Base-by-base conservation (phyloP, 2,888 invertebrate genomes). In the Diploptera punctata region DNA sequence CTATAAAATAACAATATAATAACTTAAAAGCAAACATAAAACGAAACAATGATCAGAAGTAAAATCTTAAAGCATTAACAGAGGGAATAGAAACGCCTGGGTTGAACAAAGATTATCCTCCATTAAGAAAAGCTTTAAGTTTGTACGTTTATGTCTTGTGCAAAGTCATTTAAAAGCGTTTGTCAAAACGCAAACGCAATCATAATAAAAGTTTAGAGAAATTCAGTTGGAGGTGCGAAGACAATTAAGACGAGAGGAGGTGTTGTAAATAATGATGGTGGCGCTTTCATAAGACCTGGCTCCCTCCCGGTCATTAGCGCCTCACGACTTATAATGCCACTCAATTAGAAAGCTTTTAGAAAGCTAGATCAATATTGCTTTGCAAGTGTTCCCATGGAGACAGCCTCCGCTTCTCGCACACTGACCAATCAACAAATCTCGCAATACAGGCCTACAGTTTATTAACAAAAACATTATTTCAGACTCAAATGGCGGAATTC, bases 321-420 rank as follows among this genome's bases (percentile, higher is more conserved):
- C 47, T 47, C 47, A 57, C n/a, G 57, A 57, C 16, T 57, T 57
- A 24, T 57, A 57, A 57, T 29, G 57, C 29, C 31, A n/a, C 57
- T 57, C 57, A 57, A 57, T 57, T 57, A 57, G 57, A 31, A 57
- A 31, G 57, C 57, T 57, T 57, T 57, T 57, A 31, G 26, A 57
- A 31, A 57, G 31, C 16, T 1, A 57, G 57, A 57, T 57, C 57
- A n/a, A 57, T 57, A 57, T 19, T 31, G 31, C 54, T 24, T 4
- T 29, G 57, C 26, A 19, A 29, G 57, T n/a, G 57, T 57, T 57
- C 29, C 57, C 57, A 57, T 57, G 29, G 57, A 24, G 29, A 57
- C 57, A 57, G 29, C 33, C 7, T 5, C 33, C 5, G 33, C 10
- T 33, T n/a, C n/a, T n/a, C n/a, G n/a, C n/a, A n/a, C n/a, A n/a